These are phyloP conservation scores for Seriola dumerili DNA, from an alignment of 2,113 vertebrate species.

Conservation along the genomic window DNA sequence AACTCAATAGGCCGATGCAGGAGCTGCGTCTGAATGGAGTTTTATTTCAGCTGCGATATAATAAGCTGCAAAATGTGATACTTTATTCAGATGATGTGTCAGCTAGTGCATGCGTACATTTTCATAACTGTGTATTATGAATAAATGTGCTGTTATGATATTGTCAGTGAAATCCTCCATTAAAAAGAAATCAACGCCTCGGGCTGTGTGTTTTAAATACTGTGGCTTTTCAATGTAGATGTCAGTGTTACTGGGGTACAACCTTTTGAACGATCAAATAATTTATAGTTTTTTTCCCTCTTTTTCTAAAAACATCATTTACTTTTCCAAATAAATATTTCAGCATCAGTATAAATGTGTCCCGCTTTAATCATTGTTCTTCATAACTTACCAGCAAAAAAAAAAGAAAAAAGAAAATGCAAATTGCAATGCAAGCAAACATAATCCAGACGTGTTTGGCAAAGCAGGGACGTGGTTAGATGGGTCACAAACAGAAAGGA, in stretches of 20 bases:
- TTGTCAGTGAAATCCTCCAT: slow-evolving; percentile 15
- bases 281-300: not conserved
- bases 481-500: not conserved
- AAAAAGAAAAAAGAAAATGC: not conserved
- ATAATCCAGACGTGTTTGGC: not conserved
- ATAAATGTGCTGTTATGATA: slow-evolving; percentile 25
- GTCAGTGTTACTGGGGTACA: not conserved
- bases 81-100: slow-evolving; percentile 30
- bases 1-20: slow-evolving; percentile 26
- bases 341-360: not conserved
- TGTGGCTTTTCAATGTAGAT: not conserved
- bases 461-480: not conserved
- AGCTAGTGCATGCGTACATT: slow-evolving; percentile 17
- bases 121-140: slow-evolving; percentile 29
- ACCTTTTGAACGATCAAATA: not conserved
- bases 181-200: slow-evolving; percentile 23
- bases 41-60: slow-evolving; percentile 39
- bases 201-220: not conserved
- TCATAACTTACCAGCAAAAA: not conserved
- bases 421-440: not conserved
- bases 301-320: not conserved
- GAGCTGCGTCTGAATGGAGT: slow-evolving; percentile 7
- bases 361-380: not conserved
- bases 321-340: not conserved
- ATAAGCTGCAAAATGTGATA: slow-evolving; percentile 17